phyloP scores from a whole-genome alignment of 2,888 invertebrate genomes.

The Eupeodes latifasciatus region DNA sequence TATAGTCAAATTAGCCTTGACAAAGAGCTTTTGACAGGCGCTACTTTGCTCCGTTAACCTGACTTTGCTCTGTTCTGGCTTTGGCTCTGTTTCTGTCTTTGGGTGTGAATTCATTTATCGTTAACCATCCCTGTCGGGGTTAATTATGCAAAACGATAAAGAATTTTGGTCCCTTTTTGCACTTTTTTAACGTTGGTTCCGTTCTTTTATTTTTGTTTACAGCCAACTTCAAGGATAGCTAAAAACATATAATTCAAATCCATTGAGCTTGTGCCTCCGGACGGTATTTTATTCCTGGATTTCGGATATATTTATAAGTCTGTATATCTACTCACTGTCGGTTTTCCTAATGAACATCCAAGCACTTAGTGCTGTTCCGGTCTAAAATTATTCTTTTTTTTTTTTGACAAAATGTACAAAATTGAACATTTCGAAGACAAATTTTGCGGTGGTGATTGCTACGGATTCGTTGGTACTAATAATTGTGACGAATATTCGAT shows the following conservation, averaged over 20 bases:
- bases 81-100: too few relatives aligned
- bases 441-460: conserved; percentile 73
- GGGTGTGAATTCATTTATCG: conserved; percentile 2
- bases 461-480: conserved; percentile 71
- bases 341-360: neutral
- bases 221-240: conserved; percentile 5
- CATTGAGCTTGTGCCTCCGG: neutral
- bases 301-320: neutral
- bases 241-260: conserved; percentile 2
- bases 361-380: conserved; percentile 36
- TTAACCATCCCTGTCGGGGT: conserved; percentile 33
- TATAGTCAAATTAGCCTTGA: conserved; percentile 51
- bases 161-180: conserved; percentile 6
- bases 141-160: conserved; percentile 46
- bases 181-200: neutral
- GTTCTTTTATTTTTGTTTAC: neutral
- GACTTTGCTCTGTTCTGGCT: neutral
- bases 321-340: neutral
- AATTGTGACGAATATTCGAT: conserved; percentile 78
- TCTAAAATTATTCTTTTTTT: conserved; percentile 39
- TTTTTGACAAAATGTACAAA: conserved; percentile 75
- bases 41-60: conserved; percentile 26
- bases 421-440: conserved; percentile 77
- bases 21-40: conserved; percentile 45
- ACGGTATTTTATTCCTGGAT: neutral